phyloP scores from a whole-genome alignment of 2,888 invertebrate genomes.

The Rhagium mordax region DNA sequence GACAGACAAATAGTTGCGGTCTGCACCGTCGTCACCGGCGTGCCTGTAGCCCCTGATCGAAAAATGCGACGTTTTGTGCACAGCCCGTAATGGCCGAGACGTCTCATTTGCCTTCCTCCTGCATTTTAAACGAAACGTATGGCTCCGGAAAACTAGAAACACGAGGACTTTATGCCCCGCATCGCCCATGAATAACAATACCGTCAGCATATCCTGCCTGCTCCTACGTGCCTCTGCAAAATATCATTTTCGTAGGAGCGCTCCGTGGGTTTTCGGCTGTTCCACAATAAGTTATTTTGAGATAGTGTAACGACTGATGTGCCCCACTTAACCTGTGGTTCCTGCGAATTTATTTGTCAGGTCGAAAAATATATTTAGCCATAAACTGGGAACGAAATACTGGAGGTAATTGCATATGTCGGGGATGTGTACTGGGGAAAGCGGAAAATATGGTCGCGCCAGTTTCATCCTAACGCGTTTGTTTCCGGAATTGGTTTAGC shows the following conservation, averaged over 20 bases:
- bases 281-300: constrained; percentile 20
- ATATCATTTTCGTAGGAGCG: constrained; percentile 45
- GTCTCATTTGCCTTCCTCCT: constrained; percentile 13
- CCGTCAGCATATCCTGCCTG: constrained; percentile 45
- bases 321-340: constrained; percentile 3
- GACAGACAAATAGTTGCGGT: constrained; percentile 65
- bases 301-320: constrained; percentile 6
- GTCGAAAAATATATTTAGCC: background rate
- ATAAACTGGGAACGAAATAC: background rate
- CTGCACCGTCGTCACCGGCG: constrained; percentile 14
- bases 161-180: constrained; percentile 50
- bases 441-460: too few relatives aligned
- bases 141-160: constrained; percentile 45
- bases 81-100: constrained; percentile 6
- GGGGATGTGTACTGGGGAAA: too few relatives aligned
- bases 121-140: constrained; percentile 48
- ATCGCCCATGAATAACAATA: constrained; percentile 55
- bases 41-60: background rate
- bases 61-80: constrained; percentile 25
- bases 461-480: too few relatives aligned
- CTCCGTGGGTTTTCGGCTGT: background rate
- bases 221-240: constrained; percentile 52
- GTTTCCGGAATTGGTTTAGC: too few relatives aligned
- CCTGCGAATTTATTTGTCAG: constrained; percentile 1
- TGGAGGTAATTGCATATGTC: background rate